Evolutionary conservation across 2,797 vertebrate species (phyloP), one percentile per base, ranked within the genome.

Genomic region (Anguilla obscura): DNA sequence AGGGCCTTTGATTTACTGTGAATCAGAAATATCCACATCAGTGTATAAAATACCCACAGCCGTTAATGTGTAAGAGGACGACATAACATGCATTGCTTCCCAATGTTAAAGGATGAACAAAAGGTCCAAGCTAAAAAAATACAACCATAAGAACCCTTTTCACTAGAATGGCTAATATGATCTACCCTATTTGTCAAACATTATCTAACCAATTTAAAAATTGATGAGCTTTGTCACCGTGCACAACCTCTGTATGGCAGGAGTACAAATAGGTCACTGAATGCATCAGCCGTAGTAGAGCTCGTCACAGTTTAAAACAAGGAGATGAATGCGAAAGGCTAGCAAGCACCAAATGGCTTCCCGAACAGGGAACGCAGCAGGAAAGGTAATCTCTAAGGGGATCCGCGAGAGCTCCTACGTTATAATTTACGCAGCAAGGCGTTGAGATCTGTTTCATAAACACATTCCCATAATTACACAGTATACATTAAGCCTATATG

Each of bases 391-490:
- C 60, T 88, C 85, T 86, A 5, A 6, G 27, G 79, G 69, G 88
- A 88, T 85, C 58, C 48, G 60, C 30, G 63, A 69, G 71, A 87
- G 86, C 87, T 86, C 91, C 89, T 87, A 85, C 85, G 86, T 86
- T 88, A 87, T 88, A 84, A 91, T 91, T 89, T 89, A 86, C 79
- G 50, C 87, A 74, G 86, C 50, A 9, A 84, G 88, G 85, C 85
- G 83, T 88, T 84, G 27, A 84, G 84, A 88, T 90, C 85, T 91
- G 89, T 92, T 92, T 91, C 86, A 90, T 93, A 90, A 92, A 93
- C 91, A 91, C 88, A 88, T 87, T 89, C 48, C 76, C 84, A 84
- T 93, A 93, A 93, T 92, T 93, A 90, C 89, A 90, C 56, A 50
- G 85, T 63, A 89, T 88, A 88, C 88, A 88, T 90, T 86, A 90